These are phyloP conservation scores for Dione vanillae DNA, from an alignment of 2,888 invertebrate genomes.

Conservation along the genomic window DNA sequence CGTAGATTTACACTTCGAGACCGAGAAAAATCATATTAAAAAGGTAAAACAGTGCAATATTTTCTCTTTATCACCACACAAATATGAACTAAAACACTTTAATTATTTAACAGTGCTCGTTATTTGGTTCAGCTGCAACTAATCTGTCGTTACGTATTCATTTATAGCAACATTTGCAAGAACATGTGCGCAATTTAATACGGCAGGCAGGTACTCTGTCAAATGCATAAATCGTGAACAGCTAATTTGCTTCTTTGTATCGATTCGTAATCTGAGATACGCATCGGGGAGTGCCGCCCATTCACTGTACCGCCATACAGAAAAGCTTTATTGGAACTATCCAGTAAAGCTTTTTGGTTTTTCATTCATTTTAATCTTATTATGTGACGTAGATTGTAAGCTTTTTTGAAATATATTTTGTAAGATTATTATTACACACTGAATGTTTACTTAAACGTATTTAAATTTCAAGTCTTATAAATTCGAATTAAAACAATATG, in stretches of 20 bases:
- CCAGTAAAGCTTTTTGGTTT: slow-evolving; percentile 18
- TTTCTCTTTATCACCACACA: not conserved
- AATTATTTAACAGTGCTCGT: not conserved
- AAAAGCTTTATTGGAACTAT: slow-evolving; percentile 15
- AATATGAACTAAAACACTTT: not conserved
- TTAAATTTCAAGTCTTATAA: too few relatives aligned
- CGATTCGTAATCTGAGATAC: slow-evolving; percentile 51
- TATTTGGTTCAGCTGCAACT: not conserved
- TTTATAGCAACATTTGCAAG: not conserved
- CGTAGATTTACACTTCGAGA: too few relatives aligned
- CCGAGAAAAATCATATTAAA: too few relatives aligned
- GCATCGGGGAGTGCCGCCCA: slow-evolving; percentile 52
- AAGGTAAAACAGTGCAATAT: not conserved
- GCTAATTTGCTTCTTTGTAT: slow-evolving; percentile 41
- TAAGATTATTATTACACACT: too few relatives aligned
- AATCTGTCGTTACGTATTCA: slow-evolving; percentile 15
- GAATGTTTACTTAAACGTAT: too few relatives aligned
- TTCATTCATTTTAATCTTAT: too few relatives aligned
- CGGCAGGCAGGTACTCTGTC: slow-evolving; percentile 37
- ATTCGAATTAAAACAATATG: too few relatives aligned
- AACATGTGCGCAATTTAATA: slow-evolving; percentile 28
- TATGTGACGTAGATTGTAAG: too few relatives aligned
- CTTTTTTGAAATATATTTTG: too few relatives aligned
- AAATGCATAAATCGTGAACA: slow-evolving; percentile 43
- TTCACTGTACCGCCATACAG: slow-evolving; percentile 22